A percentile compares a stretch with the other conserved stretches of the same genome.
phyloP scores from a whole-genome alignment of 2,888 invertebrate genomes.

The Aporophyla lueneburgensis region DNA sequence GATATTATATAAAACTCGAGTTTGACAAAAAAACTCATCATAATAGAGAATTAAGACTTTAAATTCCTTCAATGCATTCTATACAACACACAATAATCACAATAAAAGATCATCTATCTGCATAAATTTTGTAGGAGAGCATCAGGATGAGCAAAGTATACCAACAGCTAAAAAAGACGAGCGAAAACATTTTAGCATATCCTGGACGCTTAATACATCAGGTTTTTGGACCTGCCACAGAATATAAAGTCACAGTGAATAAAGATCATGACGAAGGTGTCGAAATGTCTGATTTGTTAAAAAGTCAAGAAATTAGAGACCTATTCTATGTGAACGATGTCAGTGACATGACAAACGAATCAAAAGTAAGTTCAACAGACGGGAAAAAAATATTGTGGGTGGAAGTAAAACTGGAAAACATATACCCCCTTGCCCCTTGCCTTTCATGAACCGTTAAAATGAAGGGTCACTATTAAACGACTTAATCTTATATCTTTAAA shows the following conservation, averaged over 20 bases:
- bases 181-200: not conserved
- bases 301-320: slow-evolving; percentile 2
- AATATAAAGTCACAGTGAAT: not conserved
- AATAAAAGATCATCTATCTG: not conserved
- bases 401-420: not conserved
- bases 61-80: not conserved
- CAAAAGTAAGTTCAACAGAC: slow-evolving; percentile 1
- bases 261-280: not conserved
- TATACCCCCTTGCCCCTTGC: too few species aligned
- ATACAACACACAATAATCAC: not conserved
- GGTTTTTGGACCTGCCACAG: not conserved
- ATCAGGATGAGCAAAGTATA: not conserved
- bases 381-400: not conserved
- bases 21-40: not conserved
- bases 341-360: not conserved
- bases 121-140: not conserved
- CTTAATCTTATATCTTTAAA: too few species aligned
- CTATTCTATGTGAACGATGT: not conserved
- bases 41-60: not conserved
- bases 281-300: not conserved
- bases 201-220: not conserved
- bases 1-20: not conserved
- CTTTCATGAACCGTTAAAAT: not conserved
- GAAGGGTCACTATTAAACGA: not conserved
- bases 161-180: not conserved